Evolutionary conservation across 1,140 invertebrate genomes (phyloP).

Genomic region (Leptinotarsa lineolata): DNA sequence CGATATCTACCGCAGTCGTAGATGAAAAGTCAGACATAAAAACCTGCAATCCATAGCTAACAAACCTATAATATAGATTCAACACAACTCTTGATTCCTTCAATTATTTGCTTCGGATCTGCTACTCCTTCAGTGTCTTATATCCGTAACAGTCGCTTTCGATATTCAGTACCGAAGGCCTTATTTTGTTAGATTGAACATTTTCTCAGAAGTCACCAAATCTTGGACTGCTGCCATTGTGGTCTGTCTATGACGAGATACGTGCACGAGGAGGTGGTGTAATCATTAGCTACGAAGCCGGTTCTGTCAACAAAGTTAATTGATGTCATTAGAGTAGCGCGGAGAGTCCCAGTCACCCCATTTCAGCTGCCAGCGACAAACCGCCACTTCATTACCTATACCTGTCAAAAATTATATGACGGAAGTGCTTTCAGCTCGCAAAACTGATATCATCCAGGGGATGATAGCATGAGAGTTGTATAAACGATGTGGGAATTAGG

Average conservation of each 20-base stretch:
- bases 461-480: neutral
- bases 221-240: neutral
- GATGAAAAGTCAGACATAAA: too few relatives aligned
- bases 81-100: too few relatives aligned
- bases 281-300: neutral
- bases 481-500: too few relatives aligned
- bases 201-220: too few relatives aligned
- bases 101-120: too few relatives aligned
- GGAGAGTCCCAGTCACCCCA: neutral
- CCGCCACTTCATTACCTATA: slow-evolving; percentile 18
- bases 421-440: neutral
- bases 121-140: too few relatives aligned
- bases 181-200: too few relatives aligned
- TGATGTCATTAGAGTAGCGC: slow-evolving; percentile 14
- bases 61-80: too few relatives aligned
- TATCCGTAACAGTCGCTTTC: too few relatives aligned
- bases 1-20: too few relatives aligned
- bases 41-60: too few relatives aligned
- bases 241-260: neutral
- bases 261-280: neutral
- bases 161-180: too few relatives aligned
- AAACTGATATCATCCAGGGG: neutral
- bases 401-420: neutral
- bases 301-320: slow-evolving; percentile 18
- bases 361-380: slow-evolving; percentile 21